Conservation (phyloP, 37 sponge, comb jelly and placozoan species). For the Cladorhizidae sp. region DNA sequence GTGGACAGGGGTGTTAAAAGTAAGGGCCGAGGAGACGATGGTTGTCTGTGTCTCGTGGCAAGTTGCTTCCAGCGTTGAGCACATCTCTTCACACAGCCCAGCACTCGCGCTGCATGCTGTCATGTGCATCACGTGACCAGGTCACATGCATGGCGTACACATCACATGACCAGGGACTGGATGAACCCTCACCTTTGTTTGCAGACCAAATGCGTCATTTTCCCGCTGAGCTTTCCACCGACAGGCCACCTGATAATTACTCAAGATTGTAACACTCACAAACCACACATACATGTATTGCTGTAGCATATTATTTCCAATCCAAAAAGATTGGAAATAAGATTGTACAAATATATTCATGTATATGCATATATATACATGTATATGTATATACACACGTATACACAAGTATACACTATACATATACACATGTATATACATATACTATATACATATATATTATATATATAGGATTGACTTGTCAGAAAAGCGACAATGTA, state of each 20-base stretch:
- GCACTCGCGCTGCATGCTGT: conserved; percentile 13
- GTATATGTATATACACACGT: too few relatives aligned
- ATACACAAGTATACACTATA: too few relatives aligned
- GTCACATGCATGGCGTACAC: background rate
- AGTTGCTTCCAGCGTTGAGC: conserved; percentile 53
- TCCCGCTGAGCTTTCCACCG: conserved; percentile 13
- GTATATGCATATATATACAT: too few relatives aligned
- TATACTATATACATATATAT: too few relatives aligned
- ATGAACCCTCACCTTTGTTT: conserved; percentile 22
- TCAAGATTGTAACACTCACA: too few relatives aligned
- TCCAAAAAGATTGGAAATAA: too few relatives aligned
- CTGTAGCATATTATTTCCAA: too few relatives aligned
- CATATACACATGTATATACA: too few relatives aligned
- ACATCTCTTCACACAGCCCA: conserved; percentile 55
- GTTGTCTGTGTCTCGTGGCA: conserved; percentile 26
- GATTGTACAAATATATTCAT: too few relatives aligned
- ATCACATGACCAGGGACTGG: background rate
- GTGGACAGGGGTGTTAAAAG: background rate
- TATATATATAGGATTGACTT: too few relatives aligned
- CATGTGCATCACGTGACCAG: background rate
- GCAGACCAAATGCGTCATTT: conserved; percentile 14
- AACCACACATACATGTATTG: too few relatives aligned
- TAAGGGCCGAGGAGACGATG: background rate
- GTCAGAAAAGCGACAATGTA: too few relatives aligned
- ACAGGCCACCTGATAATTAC: conserved; percentile 34